These are phyloP conservation scores for Acronicta psi DNA, from an alignment of 2,888 invertebrate species.

Conservation along the genomic window DNA sequence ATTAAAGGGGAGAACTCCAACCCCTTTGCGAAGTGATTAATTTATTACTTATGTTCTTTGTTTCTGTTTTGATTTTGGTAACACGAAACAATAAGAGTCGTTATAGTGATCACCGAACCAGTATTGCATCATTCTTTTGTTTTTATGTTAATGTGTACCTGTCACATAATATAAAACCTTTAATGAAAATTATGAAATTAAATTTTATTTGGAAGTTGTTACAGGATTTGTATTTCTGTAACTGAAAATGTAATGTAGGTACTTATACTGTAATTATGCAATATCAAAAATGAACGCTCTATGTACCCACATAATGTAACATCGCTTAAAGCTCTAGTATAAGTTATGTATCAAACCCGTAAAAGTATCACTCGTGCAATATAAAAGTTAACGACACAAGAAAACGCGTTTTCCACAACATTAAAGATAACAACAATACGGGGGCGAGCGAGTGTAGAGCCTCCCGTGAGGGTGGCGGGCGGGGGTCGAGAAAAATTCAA, in stretches of 20 bases:
- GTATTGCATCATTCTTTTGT: neutral
- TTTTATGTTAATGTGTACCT: neutral
- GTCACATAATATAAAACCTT: no score
- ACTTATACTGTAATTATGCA: neutral
- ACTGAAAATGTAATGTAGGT: neutral
- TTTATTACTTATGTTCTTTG: slow-evolving; percentile 88
- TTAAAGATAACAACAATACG: slow-evolving; percentile 90
- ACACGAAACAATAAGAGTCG: slow-evolving; percentile 62
- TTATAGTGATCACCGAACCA: slow-evolving; percentile 19
- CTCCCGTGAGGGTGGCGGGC: slow-evolving; percentile 87
- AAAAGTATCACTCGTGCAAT: slow-evolving; percentile 89
- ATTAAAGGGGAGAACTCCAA: slow-evolving; percentile 81
- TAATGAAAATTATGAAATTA: no score
- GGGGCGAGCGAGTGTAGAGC: slow-evolving; percentile 88
- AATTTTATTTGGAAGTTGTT: no score
- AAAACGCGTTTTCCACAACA: slow-evolving; percentile 90
- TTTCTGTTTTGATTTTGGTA: slow-evolving; percentile 84
- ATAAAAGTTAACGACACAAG: slow-evolving; percentile 90
- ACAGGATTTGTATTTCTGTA: no score
- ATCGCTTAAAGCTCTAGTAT: slow-evolving; percentile 65
- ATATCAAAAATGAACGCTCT: no score
- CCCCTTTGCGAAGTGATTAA: slow-evolving; percentile 86
- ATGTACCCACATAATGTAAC: slow-evolving; percentile 27
- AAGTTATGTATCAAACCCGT: slow-evolving; percentile 87
- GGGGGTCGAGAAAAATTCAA: slow-evolving; percentile 93